Conservation (phyloP, 2,797 vertebrate genomes). For the Acanthurus tractus region DNA sequence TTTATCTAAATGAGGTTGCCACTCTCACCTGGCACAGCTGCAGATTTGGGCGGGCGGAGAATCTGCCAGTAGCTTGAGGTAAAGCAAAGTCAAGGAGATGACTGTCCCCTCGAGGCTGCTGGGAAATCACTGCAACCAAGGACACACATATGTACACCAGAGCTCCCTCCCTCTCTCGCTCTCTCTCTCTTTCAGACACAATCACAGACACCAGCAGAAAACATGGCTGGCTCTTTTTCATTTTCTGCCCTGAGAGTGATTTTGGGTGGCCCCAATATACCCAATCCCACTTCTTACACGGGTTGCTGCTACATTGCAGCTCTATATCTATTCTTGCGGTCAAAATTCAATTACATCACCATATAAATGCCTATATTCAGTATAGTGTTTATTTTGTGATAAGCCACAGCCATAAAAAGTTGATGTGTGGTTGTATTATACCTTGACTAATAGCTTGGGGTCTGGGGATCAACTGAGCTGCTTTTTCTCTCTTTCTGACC, state of each 20-base stretch:
- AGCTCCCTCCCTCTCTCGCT: constrained; percentile 1
- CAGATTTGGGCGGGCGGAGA: constrained; percentile 62
- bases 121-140: constrained; percentile 54
- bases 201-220: constrained; percentile 32
- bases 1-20: constrained; percentile 68
- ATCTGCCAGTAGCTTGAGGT: constrained; percentile 51
- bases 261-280: constrained; percentile 42
- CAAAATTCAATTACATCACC: constrained; percentile 59
- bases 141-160: constrained; percentile 5
- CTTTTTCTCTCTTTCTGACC: constrained; percentile 36
- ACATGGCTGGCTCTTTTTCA: constrained; percentile 4
- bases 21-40: constrained; percentile 68
- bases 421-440: constrained; percentile 54
- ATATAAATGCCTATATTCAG: constrained; percentile 40
- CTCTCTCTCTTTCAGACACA: constrained; percentile 16
- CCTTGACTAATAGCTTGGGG: constrained; percentile 55
- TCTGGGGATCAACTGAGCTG: constrained; percentile 44
- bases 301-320: constrained; percentile 12
- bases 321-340: constrained; percentile 35
- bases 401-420: constrained; percentile 43
- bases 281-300: constrained; percentile 31
- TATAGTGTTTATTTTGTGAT: constrained; percentile 42
- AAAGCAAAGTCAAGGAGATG: constrained; percentile 64
- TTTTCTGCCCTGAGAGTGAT: constrained; percentile 41
- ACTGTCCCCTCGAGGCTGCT: constrained; percentile 51